Evolutionary conservation across 1,140 invertebrate species (phyloP), one percentile per base, ranked within the genome.

Genomic region (Macrobrachium nipponense): DNA sequence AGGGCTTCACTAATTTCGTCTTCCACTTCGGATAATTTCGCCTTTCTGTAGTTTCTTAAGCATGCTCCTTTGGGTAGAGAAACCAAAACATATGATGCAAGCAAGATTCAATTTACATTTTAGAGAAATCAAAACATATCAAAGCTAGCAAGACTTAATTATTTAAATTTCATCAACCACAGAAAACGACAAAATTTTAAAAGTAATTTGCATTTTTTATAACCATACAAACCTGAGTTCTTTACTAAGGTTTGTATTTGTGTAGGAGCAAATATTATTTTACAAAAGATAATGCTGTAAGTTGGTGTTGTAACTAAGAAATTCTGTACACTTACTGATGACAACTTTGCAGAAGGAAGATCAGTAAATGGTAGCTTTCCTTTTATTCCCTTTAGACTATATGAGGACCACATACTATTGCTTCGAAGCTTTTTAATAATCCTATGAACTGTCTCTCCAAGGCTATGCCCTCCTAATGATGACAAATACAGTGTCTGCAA

Each of bases 381-480:
- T 36, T 70, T 70, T 12, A 8, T 70, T 70, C 68, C 68, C 68
- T 70, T 70, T 36, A 70, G 15, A 36, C 68, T 70, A 20, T 70
- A 7, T 70, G 68, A 8, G 23, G 68, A 70, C 68, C 68, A 70
- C 68, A 70, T n/a, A n/a, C n/a, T n/a, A n/a, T n/a, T n/a, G n/a
- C n/a, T n/a, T n/a, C n/a, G n/a, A n/a, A n/a, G n/a, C 68, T 70
- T 8, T 70, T n/a, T 2, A 70, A 70, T 27, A 70, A 70, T 7
- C 68, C 68, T 70, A 12, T 20, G n/a, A 70, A 70, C 68, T 5
- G 68, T 20, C 20, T 70, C 68, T 70, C 68, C 68, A 70, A 70
- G 68, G 68, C 68, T 70, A 36, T 70, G 68, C 68, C 15, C 15
- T 70, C 68, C 68, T 70, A 20, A 70, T n/a, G n/a, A n/a, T n/a